Percentiles rank a stretch among this genome's conserved stretches.
phyloP scores from a whole-genome alignment of 2,113 vertebrate species.

The Cebus imitator region DNA sequence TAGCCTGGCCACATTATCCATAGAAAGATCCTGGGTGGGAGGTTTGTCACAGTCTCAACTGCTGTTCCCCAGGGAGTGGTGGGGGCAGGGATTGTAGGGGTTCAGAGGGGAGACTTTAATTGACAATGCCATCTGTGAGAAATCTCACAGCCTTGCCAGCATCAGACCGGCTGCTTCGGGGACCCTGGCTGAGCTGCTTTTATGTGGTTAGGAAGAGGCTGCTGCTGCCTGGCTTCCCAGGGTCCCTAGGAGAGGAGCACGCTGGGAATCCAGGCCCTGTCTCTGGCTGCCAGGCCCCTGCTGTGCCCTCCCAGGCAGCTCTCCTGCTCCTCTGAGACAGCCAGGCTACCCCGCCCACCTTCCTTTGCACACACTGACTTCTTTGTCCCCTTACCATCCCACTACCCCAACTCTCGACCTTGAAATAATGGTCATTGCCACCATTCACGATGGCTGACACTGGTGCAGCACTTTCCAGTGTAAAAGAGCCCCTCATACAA shows the following conservation, averaged over 20 bases:
- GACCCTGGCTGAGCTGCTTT: constrained; percentile 38
- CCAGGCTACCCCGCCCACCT: background rate
- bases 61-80: background rate
- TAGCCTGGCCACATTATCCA: constrained; percentile 47
- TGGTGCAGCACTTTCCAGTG: background rate
- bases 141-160: background rate
- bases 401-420: background rate
- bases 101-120: constrained; percentile 56
- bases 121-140: constrained; percentile 46
- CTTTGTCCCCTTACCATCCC: background rate
- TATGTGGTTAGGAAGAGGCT: constrained; percentile 56
- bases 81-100: background rate
- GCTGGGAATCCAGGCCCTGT: background rate
- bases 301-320: background rate
- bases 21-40: constrained; percentile 60
- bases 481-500: background rate
- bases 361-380: background rate
- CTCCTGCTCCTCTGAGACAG: background rate
- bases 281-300: background rate
- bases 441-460: background rate
- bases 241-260: background rate
- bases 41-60: constrained; percentile 30
- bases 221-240: background rate
- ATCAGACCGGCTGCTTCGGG: constrained; percentile 59
- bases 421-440: background rate